Base-by-base conservation (phyloP, 2,888 invertebrate species). In the Parasteatoda lunata region DNA sequence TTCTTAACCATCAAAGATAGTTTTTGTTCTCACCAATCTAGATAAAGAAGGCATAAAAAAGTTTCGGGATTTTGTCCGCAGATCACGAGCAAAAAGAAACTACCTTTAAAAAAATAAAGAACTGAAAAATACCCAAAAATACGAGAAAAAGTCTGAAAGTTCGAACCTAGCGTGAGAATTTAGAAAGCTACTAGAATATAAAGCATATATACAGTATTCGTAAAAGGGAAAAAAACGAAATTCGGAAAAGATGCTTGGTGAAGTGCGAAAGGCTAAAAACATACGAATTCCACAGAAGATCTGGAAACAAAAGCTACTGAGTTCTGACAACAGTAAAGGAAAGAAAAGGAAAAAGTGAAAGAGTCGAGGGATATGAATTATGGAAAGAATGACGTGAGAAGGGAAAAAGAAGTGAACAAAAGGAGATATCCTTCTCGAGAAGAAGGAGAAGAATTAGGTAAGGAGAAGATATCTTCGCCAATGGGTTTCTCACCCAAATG, bases 401-500 rank as follows among this genome's bases (percentile, higher is more conserved):
- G 54, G 49, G 15, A 64, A 66, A 64, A 80, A 77, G 70, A 59
- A 59, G 59, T 59, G 3, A 59, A 59, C 9, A 59, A 59, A 59
- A 59, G 8, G 76, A 84, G 59, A 77, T 66, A 84, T 84, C 77
- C 71, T 52, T 52, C 66, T 83, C 77, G 52, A 54, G 75, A 59
- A 84, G 71, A 13, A 59, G 59, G 66, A 52, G 65, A 52, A 72
- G 83, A 84, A 71, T 77, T 80, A 84, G 72, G 71, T 77, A 72
- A 72, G 71, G 83, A 71, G 51, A 72, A 77, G 83, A 48, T 84
- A 84, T 77, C 76, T 71, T n/a, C 77, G 83, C 52, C 83, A 65
- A 30, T 77, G 71, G 77, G 83, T 84, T 84, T 77, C 69, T 59
- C 77, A 77, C 72, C 77, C 71, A 84, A 84, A 77, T 84, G 77